phyloP scores from a whole-genome alignment of 2,888 invertebrate genomes.

The Mythimna impura region DNA sequence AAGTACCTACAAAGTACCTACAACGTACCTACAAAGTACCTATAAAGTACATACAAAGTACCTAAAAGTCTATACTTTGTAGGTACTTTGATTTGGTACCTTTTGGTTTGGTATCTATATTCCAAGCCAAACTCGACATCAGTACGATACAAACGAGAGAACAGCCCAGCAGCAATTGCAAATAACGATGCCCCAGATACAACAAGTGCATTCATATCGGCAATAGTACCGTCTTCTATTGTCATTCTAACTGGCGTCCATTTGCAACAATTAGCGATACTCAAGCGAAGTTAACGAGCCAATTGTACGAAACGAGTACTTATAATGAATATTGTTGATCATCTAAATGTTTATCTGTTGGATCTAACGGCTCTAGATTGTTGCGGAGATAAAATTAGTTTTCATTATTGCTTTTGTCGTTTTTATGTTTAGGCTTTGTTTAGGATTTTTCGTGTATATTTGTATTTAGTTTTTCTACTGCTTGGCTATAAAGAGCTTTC shows the following conservation, averaged over 20 bases:
- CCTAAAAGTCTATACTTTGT: too few relatives aligned
- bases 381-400: slow-evolving; percentile 59
- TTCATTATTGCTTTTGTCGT: slow-evolving; percentile 48
- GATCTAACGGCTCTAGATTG: slow-evolving; percentile 57
- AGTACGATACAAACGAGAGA: slow-evolving; percentile 57
- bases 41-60: too few relatives aligned
- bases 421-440: slow-evolving; percentile 13
- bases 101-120: too few relatives aligned
- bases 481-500: neutral
- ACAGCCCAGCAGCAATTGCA: slow-evolving; percentile 61
- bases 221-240: slow-evolving; percentile 75
- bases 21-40: too few relatives aligned
- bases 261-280: slow-evolving; percentile 86
- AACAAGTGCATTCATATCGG: slow-evolving; percentile 66
- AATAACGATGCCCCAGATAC: slow-evolving; percentile 74
- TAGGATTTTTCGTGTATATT: neutral
- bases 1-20: too few relatives aligned
- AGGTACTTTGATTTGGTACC: too few relatives aligned
- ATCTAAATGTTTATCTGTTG: slow-evolving; percentile 63
- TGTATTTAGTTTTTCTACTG: neutral
- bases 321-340: slow-evolving; percentile 70
- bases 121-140: slow-evolving; percentile 10
- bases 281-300: slow-evolving; percentile 80
- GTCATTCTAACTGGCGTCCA: slow-evolving; percentile 78
- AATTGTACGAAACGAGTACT: slow-evolving; percentile 74